Percentiles rank a stretch among this genome's conserved stretches.
Conservation (phyloP, 2,888 invertebrate genomes). For the Cheilosia vulpina region DNA sequence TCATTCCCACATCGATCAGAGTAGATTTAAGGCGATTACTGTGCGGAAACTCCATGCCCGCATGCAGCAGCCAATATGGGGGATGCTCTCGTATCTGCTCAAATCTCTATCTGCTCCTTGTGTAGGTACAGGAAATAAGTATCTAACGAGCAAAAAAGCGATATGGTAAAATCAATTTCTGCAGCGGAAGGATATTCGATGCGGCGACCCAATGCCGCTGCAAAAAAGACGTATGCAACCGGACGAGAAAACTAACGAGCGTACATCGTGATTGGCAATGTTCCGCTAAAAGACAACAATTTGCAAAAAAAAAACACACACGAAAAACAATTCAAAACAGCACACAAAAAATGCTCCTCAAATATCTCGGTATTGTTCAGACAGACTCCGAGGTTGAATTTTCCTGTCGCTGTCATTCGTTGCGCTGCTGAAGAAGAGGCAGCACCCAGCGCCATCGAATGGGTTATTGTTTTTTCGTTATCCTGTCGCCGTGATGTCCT, state of each 20-base stretch:
- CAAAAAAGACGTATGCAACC: constrained; percentile 18
- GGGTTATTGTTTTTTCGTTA: constrained; percentile 4
- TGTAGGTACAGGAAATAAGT: constrained; percentile 59
- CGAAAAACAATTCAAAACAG: constrained; percentile 9
- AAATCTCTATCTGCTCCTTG: constrained; percentile 54
- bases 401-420: constrained; percentile 41
- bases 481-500: constrained; percentile 59
- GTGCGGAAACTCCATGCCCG: constrained; percentile 5
- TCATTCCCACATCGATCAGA: constrained; percentile 44
- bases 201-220: constrained; percentile 31
- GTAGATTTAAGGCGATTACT: constrained; percentile 62
- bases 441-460: constrained; percentile 15
- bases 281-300: constrained; percentile 59
- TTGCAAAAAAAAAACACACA: constrained; percentile 3
- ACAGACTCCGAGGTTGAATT: constrained; percentile 52
- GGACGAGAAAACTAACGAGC: constrained; percentile 54
- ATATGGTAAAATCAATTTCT: constrained; percentile 70
- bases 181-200: constrained; percentile 65
- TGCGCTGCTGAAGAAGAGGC: constrained; percentile 26
- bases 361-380: constrained; percentile 54
- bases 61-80: background rate
- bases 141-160: constrained; percentile 72
- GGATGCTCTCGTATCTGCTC: constrained; percentile 7
- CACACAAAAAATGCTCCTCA: constrained; percentile 42
- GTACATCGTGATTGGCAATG: constrained; percentile 59